Base-by-base conservation (phyloP, 2,888 invertebrate genomes). In the Zygaena filipendulae region DNA sequence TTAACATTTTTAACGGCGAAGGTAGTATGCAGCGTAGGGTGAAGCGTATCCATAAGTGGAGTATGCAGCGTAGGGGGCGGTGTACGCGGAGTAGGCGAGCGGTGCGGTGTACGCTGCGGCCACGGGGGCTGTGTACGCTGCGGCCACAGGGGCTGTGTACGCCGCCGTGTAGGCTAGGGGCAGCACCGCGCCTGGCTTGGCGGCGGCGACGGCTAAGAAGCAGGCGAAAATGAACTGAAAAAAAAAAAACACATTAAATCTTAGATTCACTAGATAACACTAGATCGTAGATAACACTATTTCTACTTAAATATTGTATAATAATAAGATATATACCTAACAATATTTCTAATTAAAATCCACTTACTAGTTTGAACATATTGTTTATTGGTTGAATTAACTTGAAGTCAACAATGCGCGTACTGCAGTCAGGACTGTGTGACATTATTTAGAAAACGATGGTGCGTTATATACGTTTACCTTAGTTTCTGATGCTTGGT, bases 31-130 rank as follows among this genome's bases (percentile, higher is more conserved):
- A 18, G 31, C 28, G 39, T 63, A 62, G 2, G 63, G 62, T 4
- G 63, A 49, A 2, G 57, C 59, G 38, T 66, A 66, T 2, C 47
- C 36, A 43, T 62, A 63, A 2, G 60, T 51, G 1, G 64, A 58
- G 47, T 63, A 64, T 6, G 60, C 55, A 20, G 54, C 40, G 3
- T 56, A 53, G 2, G 54, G 47, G 13, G 51, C 49, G 16, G 47
- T 42, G 39, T 52, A 53, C 11, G 54, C 45, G 11, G 50, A 48
- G 36, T 45, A 43, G 11, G 59, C 53, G 18, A 59, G 43, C n/a
- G 59, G 57, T 2, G 66, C 59, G 30, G 77, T 72, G 35, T 82
- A 72, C 30, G 72, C 79, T 34, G 80, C 59, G 40, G 63, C 60
- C 1, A 67, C 47, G 26, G 77, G 80, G 0, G 55, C 51, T 12